Conservation (phyloP, 2,113 vertebrate genomes). For the Agelaius tricolor region DNA sequence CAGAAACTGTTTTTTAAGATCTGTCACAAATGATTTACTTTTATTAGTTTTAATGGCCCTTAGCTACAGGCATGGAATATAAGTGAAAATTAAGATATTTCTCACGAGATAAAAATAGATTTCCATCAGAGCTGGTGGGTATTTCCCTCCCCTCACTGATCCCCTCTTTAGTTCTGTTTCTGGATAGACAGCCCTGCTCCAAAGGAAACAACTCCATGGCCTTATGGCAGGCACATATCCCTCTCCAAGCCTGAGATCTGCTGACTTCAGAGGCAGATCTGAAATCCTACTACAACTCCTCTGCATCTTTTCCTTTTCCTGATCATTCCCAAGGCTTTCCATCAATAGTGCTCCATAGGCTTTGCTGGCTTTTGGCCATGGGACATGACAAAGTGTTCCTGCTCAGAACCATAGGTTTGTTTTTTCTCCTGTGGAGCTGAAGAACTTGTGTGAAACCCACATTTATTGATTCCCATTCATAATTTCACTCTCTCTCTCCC, state of each 20-base stretch:
- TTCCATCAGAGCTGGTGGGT: slow-evolving; percentile 36
- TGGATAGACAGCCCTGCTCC: neutral
- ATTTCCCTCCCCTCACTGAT: neutral
- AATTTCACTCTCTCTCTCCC: neutral
- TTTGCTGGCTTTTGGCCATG: neutral
- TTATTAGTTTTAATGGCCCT: slow-evolving; percentile 83
- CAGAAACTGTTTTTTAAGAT: slow-evolving; percentile 79
- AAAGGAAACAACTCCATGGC: neutral
- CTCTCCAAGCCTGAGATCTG: neutral
- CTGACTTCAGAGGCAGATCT: neutral
- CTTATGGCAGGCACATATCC: neutral
- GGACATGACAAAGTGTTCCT: neutral
- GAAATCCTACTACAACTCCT: too few species aligned
- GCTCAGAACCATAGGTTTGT: neutral
- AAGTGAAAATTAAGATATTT: slow-evolving; percentile 84
- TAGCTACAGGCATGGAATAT: slow-evolving; percentile 75
- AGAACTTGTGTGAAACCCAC: neutral
- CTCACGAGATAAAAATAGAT: slow-evolving; percentile 75
- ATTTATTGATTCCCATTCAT: neutral
- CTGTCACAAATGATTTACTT: slow-evolving; percentile 83
- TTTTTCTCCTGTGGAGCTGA: neutral
- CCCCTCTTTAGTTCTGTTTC: neutral
- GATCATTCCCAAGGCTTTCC: neutral
- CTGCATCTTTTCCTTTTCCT: slow-evolving; percentile 8
- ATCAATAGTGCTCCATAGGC: neutral